These are phyloP conservation scores for Gorsachius magnificus DNA, from an alignment of 2,797 vertebrate genomes.

Conservation along the genomic window DNA sequence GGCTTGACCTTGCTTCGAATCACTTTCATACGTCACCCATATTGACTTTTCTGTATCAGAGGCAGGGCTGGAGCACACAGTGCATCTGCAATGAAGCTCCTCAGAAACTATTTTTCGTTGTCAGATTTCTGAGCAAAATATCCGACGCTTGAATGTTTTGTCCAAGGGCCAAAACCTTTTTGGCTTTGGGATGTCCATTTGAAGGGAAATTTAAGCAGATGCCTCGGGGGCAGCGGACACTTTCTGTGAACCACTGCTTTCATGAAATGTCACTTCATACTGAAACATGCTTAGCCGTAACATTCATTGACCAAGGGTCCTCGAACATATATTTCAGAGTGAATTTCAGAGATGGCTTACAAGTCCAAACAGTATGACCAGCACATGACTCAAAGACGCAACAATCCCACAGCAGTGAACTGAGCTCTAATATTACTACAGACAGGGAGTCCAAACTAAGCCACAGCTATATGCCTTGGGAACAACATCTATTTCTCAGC, in stretches of 20 bases:
- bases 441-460: background rate
- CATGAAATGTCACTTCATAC: background rate
- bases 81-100: background rate
- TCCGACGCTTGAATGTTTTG: background rate
- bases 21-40: background rate
- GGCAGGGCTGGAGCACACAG: background rate
- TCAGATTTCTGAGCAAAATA: background rate
- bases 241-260: background rate
- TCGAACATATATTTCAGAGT: background rate
- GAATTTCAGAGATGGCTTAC: background rate
- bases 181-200: background rate
- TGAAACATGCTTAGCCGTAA: background rate
- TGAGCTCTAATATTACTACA: background rate
- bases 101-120: background rate
- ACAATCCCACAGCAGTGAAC: background rate
- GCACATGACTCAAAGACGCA: background rate
- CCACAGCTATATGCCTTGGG: background rate
- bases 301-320: background rate
- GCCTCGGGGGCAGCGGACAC: background rate
- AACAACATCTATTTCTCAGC: background rate
- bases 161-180: background rate
- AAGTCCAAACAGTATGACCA: background rate
- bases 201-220: background rate
- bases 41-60: background rate
- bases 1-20: background rate